Percentiles rank a stretch among this genome's conserved stretches.
Conservation (phyloP, 1,140 invertebrate genomes). For the Xylocopa sonorina region DNA sequence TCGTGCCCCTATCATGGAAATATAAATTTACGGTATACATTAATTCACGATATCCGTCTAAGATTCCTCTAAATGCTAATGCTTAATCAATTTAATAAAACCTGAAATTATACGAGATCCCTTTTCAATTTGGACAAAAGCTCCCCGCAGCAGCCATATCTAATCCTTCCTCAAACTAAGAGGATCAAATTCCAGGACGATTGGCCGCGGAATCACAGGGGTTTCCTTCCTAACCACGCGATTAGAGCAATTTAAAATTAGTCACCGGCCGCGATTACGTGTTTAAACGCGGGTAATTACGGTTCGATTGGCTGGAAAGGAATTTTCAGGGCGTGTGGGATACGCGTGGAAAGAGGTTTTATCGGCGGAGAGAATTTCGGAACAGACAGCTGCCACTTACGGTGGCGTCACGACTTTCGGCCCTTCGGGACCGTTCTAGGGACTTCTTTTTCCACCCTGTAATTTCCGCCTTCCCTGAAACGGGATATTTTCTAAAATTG, state of each 20-base stretch:
- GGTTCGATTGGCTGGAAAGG: conserved; percentile 42
- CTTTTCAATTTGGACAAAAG: neutral
- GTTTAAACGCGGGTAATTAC: conserved; percentile 55
- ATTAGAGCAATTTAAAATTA: conserved; percentile 64
- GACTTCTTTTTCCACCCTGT: conserved; percentile 70
- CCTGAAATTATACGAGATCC: neutral
- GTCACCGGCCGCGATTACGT: conserved; percentile 49
- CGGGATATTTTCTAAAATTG: conserved; percentile 76
- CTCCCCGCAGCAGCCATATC: neutral
- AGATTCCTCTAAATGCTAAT: neutral
- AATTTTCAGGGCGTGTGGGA: conserved; percentile 29
- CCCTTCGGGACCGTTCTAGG: conserved; percentile 55
- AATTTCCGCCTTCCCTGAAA: conserved; percentile 75
- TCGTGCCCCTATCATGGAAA: neutral
- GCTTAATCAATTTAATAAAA: neutral
- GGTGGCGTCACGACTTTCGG: conserved; percentile 63
- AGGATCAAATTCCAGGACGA: neutral
- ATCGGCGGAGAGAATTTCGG: conserved; percentile 50
- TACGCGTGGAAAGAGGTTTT: conserved; percentile 49
- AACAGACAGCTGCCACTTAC: conserved; percentile 67
- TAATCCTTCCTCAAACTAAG: neutral
- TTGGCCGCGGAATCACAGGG: neutral
- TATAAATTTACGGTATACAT: no score
- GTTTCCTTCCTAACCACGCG: neutral
- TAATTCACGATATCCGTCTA: neutral